Conservation (phyloP, 2,797 vertebrate species). For the Aplochiton taeniatus region DNA sequence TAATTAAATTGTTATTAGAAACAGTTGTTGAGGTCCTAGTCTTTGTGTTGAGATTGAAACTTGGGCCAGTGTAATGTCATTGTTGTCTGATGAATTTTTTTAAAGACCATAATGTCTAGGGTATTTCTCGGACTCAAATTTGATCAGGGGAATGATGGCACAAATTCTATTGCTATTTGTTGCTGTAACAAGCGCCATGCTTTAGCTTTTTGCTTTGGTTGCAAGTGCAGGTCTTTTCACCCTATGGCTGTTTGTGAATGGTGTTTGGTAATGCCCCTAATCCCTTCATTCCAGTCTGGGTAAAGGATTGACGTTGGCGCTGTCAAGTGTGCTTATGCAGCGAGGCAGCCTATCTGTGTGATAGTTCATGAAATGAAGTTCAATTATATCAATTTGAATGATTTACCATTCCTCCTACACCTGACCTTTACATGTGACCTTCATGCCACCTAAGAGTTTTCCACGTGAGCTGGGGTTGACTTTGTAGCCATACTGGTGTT, state of each 20-base stretch:
- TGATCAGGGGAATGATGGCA: constrained; percentile 25
- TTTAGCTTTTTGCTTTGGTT: constrained; percentile 38
- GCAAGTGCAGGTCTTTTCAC: constrained; percentile 34
- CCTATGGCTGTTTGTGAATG: constrained; percentile 47
- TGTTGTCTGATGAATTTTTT: neutral
- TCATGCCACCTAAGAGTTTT: neutral
- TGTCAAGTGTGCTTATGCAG: neutral
- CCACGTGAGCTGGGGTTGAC: neutral
- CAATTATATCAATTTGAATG: too few relatives aligned
- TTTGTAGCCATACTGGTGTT: too few relatives aligned
- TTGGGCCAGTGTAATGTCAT: neutral
- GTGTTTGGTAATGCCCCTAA: constrained; percentile 51
- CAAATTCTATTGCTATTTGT: constrained; percentile 26
- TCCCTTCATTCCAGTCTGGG: constrained; percentile 47
- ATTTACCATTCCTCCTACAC: too few relatives aligned
- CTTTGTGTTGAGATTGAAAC: too few relatives aligned
- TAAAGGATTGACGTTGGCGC: constrained; percentile 31
- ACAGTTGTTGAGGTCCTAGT: too few relatives aligned
- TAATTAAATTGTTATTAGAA: too few relatives aligned
- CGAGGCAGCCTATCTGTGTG: constrained; percentile 22
- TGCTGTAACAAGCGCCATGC: constrained; percentile 32
- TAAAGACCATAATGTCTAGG: neutral
- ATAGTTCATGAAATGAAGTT: too few relatives aligned
- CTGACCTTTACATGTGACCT: constrained; percentile 2
- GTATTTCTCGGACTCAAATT: constrained; percentile 4